Conservation (phyloP, 2,113 vertebrate species). For the Gallinago undulata region DNA sequence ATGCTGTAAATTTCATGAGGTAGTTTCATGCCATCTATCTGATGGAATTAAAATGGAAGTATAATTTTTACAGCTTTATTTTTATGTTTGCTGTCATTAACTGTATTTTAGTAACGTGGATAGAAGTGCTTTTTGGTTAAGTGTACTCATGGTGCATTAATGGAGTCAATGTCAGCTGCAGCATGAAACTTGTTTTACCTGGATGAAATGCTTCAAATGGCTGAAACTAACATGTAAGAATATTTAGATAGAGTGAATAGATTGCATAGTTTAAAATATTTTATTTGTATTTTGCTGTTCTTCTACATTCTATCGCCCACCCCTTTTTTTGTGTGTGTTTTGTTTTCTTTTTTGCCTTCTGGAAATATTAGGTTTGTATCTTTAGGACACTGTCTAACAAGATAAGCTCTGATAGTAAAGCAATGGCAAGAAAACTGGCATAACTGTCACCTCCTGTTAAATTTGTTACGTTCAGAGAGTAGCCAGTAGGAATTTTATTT, state of each 20-base stretch:
- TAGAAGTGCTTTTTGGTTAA: background rate
- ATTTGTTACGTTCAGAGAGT: background rate
- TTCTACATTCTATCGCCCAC: too few species aligned
- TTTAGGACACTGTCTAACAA: slow-evolving; percentile 65
- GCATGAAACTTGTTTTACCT: background rate
- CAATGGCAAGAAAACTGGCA: slow-evolving; percentile 27
- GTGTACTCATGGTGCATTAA: background rate
- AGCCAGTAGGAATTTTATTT: slow-evolving; percentile 59
- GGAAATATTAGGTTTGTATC: slow-evolving; percentile 45
- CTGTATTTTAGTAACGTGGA: background rate
- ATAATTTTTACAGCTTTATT: background rate
- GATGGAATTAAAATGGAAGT: background rate
- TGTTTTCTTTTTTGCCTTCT: background rate
- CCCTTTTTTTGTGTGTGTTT: background rate
- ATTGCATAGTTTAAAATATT: background rate
- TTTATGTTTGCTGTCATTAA: background rate
- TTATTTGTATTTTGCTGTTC: background rate
- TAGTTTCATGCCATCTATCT: background rate
- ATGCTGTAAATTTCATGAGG: background rate
- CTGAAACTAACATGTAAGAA: background rate
- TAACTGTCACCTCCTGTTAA: slow-evolving; percentile 64
- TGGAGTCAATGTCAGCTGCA: background rate
- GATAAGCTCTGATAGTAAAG: slow-evolving; percentile 51
- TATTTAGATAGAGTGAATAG: background rate
- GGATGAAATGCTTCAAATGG: background rate